Percentiles rank a stretch among this genome's conserved stretches.
phyloP scores from a whole-genome alignment of 2,797 vertebrate species.

The Dryobates pubescens region DNA sequence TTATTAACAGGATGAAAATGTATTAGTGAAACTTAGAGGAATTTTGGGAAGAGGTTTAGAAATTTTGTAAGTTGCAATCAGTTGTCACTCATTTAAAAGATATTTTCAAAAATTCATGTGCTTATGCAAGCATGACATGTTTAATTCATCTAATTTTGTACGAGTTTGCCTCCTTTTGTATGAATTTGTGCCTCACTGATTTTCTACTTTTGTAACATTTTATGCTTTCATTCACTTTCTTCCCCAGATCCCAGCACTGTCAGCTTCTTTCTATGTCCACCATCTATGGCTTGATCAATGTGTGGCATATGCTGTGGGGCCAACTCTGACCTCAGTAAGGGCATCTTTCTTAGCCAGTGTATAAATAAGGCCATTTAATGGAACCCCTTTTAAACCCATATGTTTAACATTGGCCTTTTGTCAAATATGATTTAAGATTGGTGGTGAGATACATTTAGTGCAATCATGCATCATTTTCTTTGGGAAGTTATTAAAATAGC shows the following conservation, averaged over 20 bases:
- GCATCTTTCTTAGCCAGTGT: neutral
- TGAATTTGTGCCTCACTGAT: neutral
- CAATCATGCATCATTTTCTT: neutral
- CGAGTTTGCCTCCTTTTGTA: neutral
- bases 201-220: neutral
- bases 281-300: neutral
- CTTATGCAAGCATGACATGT: neutral
- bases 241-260: neutral
- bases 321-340: neutral
- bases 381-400: neutral
- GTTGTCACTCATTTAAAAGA: neutral
- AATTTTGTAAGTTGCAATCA: neutral
- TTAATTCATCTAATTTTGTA: neutral
- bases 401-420: neutral
- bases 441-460: neutral
- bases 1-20: neutral
- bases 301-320: neutral
- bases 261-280: neutral
- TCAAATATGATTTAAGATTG: neutral
- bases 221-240: neutral
- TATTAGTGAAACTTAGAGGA: neutral
- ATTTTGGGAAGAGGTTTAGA: neutral
- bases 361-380: neutral
- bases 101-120: neutral
- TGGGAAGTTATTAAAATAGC: neutral